Base-by-base conservation (phyloP, 2,888 invertebrate genomes). In the Hirtodrosophila cameraria region DNA sequence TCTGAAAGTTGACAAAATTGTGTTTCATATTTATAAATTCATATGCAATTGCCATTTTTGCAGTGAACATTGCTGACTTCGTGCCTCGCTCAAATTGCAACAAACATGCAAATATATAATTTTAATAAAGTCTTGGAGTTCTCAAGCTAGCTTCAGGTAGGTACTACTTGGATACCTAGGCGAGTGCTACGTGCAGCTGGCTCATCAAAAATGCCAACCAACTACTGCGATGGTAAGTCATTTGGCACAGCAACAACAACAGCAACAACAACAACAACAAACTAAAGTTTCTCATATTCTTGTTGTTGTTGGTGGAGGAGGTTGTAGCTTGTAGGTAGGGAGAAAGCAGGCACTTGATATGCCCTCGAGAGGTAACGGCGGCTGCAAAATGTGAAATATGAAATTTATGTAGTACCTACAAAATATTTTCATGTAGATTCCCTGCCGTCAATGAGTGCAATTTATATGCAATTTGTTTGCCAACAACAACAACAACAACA, bases 91-190 rank as follows among this genome's bases (percentile, higher is more conserved):
- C 58, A 78, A 82, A 86, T 86, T 84, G 75, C 79, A 86, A 72
- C 82, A 84, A 82, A 86, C 82, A 82, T 82, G 81, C 81, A 82
- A 82, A 82, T 82, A 82, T 75, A 86, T 75, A 82, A 86, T 81
- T 81, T 86, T 81, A 81, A 82, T 82, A 82, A 78, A 65, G 78
- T 81, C 67, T 54, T 46, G 31, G 42, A 73, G 59, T 43, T 18
- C n/a, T 30, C 9, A n/a, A 27, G 49, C 28, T 38, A 45, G 54
- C 69, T 68, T n/a, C n/a, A 25, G 13, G 13, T 27, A 49, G 39
- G n/a, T n/a, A n/a, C n/a, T n/a, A n/a, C n/a, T 8, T 28, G 33
- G 41, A 41, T 16, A 23, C 13, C 33, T 11, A 13, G 31, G 12
- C 25, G 35, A 9, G 15, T 8, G 48, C 52, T 52, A 55, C 81